A percentile compares a stretch with the other conserved stretches of the same genome.
These are phyloP conservation scores for Calliphora vomitoria DNA, from an alignment of 2,888 invertebrate species.

Conservation along the genomic window DNA sequence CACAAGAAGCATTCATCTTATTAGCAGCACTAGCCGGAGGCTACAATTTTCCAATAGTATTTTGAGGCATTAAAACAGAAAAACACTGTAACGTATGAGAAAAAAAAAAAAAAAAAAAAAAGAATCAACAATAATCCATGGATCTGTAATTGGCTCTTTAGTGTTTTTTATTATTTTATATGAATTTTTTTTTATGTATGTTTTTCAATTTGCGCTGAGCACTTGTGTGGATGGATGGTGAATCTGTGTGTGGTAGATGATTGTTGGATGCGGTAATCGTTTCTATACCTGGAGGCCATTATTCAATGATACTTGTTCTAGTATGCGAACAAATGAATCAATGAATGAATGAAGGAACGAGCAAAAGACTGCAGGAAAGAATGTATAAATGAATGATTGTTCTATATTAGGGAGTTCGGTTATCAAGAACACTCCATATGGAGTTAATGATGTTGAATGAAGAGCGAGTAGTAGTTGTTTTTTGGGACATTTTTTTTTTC, in stretches of 20 bases:
- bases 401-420: slow-evolving; percentile 63
- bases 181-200: slow-evolving; percentile 24
- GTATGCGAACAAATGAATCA: slow-evolving; percentile 18
- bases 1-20: slow-evolving; percentile 68
- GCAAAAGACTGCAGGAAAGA: not conserved
- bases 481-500: slow-evolving; percentile 31
- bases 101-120: not conserved
- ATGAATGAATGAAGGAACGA: not conserved
- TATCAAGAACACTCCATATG: slow-evolving; percentile 65
- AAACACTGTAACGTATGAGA: too few relatives aligned
- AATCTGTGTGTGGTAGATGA: slow-evolving; percentile 52
- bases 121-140: slow-evolving; percentile 66
- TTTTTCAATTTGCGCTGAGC: slow-evolving; percentile 63
- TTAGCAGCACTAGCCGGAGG: slow-evolving; percentile 67
- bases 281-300: slow-evolving; percentile 72
- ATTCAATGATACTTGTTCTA: slow-evolving; percentile 70
- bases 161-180: slow-evolving; percentile 66
- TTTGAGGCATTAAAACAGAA: slow-evolving; percentile 53
- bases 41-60: slow-evolving; percentile 68
- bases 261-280: slow-evolving; percentile 69
- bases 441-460: slow-evolving; percentile 71
- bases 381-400: slow-evolving; percentile 56
- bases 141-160: slow-evolving; percentile 73
- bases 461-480: slow-evolving; percentile 37
- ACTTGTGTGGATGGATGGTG: slow-evolving; percentile 25